A percentile compares a stretch with the other conserved stretches of the same genome.
These are phyloP conservation scores for Sesamia nonagrioides DNA, from an alignment of 1,140 invertebrate species.

Conservation along the genomic window DNA sequence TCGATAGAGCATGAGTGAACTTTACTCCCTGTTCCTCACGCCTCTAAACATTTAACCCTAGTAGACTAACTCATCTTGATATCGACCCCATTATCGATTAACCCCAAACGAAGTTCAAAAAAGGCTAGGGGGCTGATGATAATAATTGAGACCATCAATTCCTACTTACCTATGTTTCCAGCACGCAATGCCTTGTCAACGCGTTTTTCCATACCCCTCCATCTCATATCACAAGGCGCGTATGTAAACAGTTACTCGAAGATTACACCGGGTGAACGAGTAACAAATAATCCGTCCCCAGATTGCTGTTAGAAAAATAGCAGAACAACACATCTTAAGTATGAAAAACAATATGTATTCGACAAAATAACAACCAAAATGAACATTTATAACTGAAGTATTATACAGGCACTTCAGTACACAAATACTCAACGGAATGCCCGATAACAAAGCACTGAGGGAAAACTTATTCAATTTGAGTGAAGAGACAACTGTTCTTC, in stretches of 20 bases:
- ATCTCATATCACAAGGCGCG: background rate
- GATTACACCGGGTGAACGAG: slow-evolving; percentile 17
- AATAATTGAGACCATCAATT: too few relatives aligned
- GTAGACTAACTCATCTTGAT: too few relatives aligned
- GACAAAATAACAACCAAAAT: slow-evolving; percentile 1
- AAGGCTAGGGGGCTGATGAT: too few relatives aligned
- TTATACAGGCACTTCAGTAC: slow-evolving; percentile 67
- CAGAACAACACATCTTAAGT: background rate
- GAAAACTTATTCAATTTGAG: slow-evolving; percentile 84
- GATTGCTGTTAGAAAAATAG: slow-evolving; percentile 14
- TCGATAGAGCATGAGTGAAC: too few relatives aligned
- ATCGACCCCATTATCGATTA: too few relatives aligned
- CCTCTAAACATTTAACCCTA: too few relatives aligned
- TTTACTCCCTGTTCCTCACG: too few relatives aligned
- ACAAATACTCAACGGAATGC: slow-evolving; percentile 71
- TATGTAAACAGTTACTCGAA: background rate
- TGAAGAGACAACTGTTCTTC: slow-evolving; percentile 80
- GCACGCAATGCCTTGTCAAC: background rate
- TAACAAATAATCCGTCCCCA: slow-evolving; percentile 8
- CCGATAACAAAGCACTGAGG: slow-evolving; percentile 78
- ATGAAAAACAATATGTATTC: background rate
- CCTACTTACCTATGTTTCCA: too few relatives aligned
- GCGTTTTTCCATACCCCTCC: background rate
- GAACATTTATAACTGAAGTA: slow-evolving; percentile 47
- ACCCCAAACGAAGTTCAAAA: too few relatives aligned